These are phyloP conservation scores for Thryonomys swinderianus DNA, from an alignment of 2,113 vertebrate genomes.

Conservation along the genomic window DNA sequence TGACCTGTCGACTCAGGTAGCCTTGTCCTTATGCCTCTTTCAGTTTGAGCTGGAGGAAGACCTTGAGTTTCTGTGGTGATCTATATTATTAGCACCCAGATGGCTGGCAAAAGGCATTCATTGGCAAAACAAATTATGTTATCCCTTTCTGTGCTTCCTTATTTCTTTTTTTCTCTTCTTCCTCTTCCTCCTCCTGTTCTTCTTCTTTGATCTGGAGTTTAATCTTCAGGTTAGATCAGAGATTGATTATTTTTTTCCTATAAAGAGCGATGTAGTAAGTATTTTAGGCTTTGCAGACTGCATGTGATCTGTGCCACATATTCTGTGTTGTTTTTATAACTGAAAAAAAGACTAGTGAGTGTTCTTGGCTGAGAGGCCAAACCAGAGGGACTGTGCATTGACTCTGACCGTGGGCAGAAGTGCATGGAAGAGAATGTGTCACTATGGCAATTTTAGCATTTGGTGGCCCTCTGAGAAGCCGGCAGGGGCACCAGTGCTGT, in stretches of 20 bases:
- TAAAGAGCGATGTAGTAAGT: conserved; percentile 34
- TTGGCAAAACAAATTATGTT: not conserved
- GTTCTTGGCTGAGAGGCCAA: not conserved
- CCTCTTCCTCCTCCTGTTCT: no score
- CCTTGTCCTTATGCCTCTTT: not conserved
- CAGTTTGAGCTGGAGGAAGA: not conserved
- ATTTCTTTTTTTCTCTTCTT: not conserved
- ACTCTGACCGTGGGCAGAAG: not conserved
- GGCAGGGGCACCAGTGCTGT: no score
- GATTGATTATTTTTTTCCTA: conserved; percentile 3
- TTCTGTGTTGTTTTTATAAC: conserved; percentile 33
- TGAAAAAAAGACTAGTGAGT: not conserved
- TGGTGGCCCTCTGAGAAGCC: not conserved
- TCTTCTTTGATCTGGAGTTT: not conserved
- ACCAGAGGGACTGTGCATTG: not conserved
- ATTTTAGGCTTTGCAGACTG: not conserved
- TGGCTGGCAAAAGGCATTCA: not conserved
- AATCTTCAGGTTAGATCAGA: conserved; percentile 40
- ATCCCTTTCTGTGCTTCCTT: not conserved
- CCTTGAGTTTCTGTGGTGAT: not conserved
- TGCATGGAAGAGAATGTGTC: not conserved
- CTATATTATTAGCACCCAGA: not conserved
- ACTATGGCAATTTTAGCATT: not conserved
- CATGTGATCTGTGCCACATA: not conserved
- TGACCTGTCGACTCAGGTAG: not conserved